Percentiles rank a stretch among this genome's conserved stretches.
phyloP scores from a whole-genome alignment of 2,113 vertebrate genomes.

The Melanocharis versteri region DNA sequence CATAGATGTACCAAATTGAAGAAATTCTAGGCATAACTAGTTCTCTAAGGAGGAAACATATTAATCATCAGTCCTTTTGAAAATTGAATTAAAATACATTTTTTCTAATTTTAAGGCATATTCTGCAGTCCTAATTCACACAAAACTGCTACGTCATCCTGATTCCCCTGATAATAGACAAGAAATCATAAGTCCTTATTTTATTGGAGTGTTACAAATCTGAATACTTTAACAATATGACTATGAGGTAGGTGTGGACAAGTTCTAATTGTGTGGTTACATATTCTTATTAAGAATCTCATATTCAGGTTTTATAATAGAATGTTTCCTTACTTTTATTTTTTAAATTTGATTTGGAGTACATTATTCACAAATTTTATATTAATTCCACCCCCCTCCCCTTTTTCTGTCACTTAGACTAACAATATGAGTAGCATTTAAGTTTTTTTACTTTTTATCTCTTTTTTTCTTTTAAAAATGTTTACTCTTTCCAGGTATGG shows the following conservation, averaged over 20 bases:
- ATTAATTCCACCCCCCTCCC: rapidly evolving
- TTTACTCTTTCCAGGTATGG: neutral
- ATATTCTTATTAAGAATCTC: neutral
- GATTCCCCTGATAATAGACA: neutral
- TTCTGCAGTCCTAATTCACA: neutral
- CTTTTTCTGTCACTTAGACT: neutral
- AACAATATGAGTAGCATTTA: neutral
- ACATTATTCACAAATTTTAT: neutral
- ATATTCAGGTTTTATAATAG: neutral
- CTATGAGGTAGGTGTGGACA: neutral
- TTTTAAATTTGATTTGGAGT: neutral
- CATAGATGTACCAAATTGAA: neutral
- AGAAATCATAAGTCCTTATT: neutral
- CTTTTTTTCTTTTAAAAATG: neutral
- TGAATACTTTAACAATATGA: neutral
- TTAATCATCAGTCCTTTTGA: neutral
- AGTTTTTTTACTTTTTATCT: neutral
- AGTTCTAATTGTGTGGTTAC: neutral
- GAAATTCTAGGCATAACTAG: neutral
- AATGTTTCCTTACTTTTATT: neutral
- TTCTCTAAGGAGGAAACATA: neutral
- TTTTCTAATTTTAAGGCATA: neutral
- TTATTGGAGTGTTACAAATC: neutral
- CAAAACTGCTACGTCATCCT: neutral
- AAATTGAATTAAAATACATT: neutral